Base-by-base conservation (phyloP, 2,888 invertebrate species). In the Trimorus sp. region DNA sequence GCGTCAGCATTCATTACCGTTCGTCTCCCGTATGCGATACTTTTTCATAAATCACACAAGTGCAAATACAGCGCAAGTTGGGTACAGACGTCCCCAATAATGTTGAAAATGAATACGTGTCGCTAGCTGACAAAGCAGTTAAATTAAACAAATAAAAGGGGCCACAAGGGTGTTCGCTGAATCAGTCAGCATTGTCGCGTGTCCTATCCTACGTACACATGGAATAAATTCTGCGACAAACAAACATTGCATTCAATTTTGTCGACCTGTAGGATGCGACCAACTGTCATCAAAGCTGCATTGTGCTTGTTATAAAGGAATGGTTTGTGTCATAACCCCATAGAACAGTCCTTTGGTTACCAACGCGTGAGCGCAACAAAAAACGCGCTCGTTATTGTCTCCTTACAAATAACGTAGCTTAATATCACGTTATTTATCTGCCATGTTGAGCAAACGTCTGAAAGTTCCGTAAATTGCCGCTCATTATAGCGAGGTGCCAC, bases 91-190 rank as follows among this genome's bases (percentile, higher is more conserved):
- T 65, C 38, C 59, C 51, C 53, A 60, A 78, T 79, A 69, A 54
- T 63, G 68, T 68, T 74, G 73, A 74, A 79, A 74, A 79, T 74
- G 74, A 71, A 69, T 74, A 74, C 63, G 69, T 58, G 74, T 60
- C 65, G 70, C 66, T 62, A 69, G 56, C 74, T 80, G 83, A 89
- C 89, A 90, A 89, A 89, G 85, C 87, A 51, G 87, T 86, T 85
- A 88, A 90, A 89, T 89, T 89, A 87, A 89, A 88, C 88, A 89
- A 90, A 90, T 87, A 89, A 74, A 78, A 78, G 65, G 54, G 78
- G 66, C 48, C 42, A 48, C 58, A 37, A 49, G 70, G 75, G 74
- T 65, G 66, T 71, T 71, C 38, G 66, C 49, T 66, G 71, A 76
- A 80, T 75, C 70, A 75, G 73, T 65, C 40, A 49, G 49, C 45